Conservation (phyloP, 2,888 invertebrate genomes). For the Alsophila aescularia region DNA sequence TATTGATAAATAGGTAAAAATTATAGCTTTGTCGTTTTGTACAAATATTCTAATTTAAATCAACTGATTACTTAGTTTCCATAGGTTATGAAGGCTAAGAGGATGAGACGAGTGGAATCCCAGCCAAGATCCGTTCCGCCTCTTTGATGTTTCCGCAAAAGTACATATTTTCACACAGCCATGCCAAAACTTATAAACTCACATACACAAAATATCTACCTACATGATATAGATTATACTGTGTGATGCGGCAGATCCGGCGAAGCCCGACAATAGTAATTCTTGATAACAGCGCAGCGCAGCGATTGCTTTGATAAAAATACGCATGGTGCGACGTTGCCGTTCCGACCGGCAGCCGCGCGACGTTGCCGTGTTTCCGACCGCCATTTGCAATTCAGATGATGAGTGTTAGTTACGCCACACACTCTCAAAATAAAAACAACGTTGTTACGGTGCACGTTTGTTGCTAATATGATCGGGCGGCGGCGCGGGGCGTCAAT, state of each 20-base stretch:
- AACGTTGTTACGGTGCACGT: slow-evolving; percentile 42
- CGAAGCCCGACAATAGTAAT: slow-evolving; percentile 2
- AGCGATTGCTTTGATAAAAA: slow-evolving; percentile 59
- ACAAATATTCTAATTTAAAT: too few relatives aligned
- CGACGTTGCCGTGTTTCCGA: slow-evolving; percentile 65
- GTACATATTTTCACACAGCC: slow-evolving; percentile 27
- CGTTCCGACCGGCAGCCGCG: slow-evolving; percentile 48
- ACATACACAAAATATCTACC: too few relatives aligned
- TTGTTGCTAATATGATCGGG: slow-evolving; percentile 49
- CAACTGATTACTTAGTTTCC: too few relatives aligned
- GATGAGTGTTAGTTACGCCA: slow-evolving; percentile 67
- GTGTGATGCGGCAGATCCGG: not conserved
- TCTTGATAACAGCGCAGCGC: slow-evolving; percentile 6
- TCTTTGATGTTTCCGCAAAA: slow-evolving; percentile 40
- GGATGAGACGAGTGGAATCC: slow-evolving; percentile 18
- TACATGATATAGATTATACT: too few relatives aligned
- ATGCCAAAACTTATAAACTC: slow-evolving; percentile 28
- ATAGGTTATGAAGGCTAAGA: too few relatives aligned
- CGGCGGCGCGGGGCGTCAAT: slow-evolving; percentile 37
- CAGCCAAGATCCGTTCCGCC: slow-evolving; percentile 44
- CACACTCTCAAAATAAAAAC: slow-evolving; percentile 77
- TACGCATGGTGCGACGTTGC: slow-evolving; percentile 71
- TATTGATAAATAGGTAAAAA: too few relatives aligned
- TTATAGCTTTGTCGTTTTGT: too few relatives aligned
- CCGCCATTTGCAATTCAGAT: slow-evolving; percentile 78